A percentile compares a stretch with the other conserved stretches of the same genome.
These are phyloP conservation scores for Tetranychus piercei DNA, from an alignment of 2,888 invertebrate species.

Conservation along the genomic window DNA sequence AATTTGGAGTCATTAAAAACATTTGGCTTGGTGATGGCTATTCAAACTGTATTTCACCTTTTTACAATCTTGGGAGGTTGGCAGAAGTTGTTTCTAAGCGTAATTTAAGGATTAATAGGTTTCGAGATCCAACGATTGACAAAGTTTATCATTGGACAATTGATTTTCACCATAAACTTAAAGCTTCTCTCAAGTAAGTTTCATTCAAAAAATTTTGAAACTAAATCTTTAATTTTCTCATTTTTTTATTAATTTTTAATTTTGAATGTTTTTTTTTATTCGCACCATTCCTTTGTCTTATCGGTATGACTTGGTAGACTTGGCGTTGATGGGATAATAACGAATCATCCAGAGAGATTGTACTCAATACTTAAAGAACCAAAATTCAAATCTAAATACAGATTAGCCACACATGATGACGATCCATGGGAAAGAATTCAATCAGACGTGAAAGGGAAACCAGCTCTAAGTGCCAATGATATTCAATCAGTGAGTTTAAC, in stretches of 20 bases:
- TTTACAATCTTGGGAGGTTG: conserved; percentile 25
- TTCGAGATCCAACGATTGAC: conserved; percentile 16
- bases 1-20: conserved; percentile 21
- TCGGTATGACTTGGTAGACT: conserved; percentile 6
- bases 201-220: neutral
- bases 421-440: conserved; percentile 17
- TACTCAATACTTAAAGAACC: conserved; percentile 15
- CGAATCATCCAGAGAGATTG: conserved; percentile 24
- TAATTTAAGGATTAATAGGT: conserved; percentile 18
- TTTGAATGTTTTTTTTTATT: neutral
- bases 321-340: conserved; percentile 23
- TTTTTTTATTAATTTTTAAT: neutral
- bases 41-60: conserved; percentile 26
- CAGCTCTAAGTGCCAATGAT: neutral
- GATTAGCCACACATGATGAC: conserved; percentile 19
- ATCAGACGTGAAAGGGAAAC: neutral
- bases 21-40: conserved; percentile 28
- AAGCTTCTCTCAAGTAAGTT: conserved; percentile 22
- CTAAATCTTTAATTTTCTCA: neutral
- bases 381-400: conserved; percentile 15
- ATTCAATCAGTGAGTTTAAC: conserved; percentile 14
- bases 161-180: conserved; percentile 24
- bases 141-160: conserved; percentile 28
- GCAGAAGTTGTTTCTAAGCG: conserved; percentile 22
- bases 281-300: neutral